phyloP scores from a whole-genome alignment of 2,113 vertebrate species.

The Castor canadensis region DNA sequence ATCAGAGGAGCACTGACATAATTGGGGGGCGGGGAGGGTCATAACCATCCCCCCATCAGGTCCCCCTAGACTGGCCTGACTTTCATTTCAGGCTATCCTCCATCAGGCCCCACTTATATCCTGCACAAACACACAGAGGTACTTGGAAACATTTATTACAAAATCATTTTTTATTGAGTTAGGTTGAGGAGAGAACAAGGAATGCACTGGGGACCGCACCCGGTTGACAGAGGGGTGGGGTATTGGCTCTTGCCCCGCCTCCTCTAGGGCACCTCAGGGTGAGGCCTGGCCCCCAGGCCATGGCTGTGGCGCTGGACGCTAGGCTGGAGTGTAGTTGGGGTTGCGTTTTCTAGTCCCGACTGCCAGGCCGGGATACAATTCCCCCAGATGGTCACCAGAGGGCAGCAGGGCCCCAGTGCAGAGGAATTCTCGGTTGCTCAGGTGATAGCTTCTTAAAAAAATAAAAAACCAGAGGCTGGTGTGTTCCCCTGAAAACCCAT shows the following conservation, averaged over 20 bases:
- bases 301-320: conserved; percentile 64
- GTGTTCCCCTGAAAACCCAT: conserved; percentile 67
- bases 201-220: conserved; percentile 64
- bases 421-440: conserved; percentile 78
- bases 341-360: conserved; percentile 4
- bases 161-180: conserved; percentile 74
- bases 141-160: conserved; percentile 64
- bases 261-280: conserved; percentile 69
- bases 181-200: conserved; percentile 43
- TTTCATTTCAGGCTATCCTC: not conserved
- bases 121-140: not conserved
- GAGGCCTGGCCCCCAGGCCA: conserved; percentile 56
- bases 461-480: conserved; percentile 82
- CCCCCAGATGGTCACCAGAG: conserved; percentile 71
- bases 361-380: conserved; percentile 56
- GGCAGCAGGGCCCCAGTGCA: conserved; percentile 72
- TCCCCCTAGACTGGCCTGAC: not conserved
- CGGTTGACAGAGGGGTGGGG: conserved; percentile 59
- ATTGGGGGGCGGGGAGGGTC: not conserved
- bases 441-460: conserved; percentile 80
- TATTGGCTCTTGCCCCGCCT: conserved; percentile 56
- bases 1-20: not conserved
- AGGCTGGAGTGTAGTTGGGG: conserved; percentile 45
- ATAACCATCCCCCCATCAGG: not conserved
- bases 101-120: not conserved